Percentiles rank a stretch among this genome's conserved stretches.
Evolutionary conservation across 2,888 invertebrate species (phyloP).

Genomic region (Phengaris arion): DNA sequence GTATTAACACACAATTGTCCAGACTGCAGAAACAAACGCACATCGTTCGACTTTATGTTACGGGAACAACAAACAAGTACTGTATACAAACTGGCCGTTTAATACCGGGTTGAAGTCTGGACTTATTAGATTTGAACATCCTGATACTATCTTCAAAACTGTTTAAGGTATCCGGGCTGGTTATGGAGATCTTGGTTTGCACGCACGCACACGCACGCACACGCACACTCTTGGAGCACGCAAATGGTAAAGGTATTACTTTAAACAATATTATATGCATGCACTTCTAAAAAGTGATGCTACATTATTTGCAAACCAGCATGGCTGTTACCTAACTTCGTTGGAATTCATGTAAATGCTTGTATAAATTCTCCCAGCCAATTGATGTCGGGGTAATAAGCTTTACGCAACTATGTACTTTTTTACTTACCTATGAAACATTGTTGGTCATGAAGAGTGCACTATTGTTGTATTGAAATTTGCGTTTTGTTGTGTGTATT

Average conservation of each 20-base stretch:
- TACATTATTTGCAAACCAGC: background rate
- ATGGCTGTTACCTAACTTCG: too few relatives aligned
- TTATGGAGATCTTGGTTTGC: slow-evolving; percentile 21
- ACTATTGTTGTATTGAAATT: too few relatives aligned
- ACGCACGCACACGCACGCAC: too few relatives aligned
- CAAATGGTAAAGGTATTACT: slow-evolving; percentile 17
- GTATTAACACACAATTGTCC: slow-evolving; percentile 45
- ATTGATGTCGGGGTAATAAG: too few relatives aligned
- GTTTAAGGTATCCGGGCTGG: slow-evolving; percentile 25
- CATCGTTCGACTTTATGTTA: slow-evolving; percentile 41
- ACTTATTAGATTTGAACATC: slow-evolving; percentile 39
- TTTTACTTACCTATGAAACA: too few relatives aligned
- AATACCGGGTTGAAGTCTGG: slow-evolving; percentile 36
- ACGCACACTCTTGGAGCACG: too few relatives aligned
- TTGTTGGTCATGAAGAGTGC: too few relatives aligned
- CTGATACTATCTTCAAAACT: slow-evolving; percentile 31
- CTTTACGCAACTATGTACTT: too few relatives aligned
- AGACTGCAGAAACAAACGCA: slow-evolving; percentile 35
- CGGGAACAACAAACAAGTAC: slow-evolving; percentile 39
- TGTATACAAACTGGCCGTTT: slow-evolving; percentile 40
- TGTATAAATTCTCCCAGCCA: too few relatives aligned
- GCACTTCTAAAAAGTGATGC: background rate
- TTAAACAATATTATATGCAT: background rate
- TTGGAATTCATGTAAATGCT: too few relatives aligned
- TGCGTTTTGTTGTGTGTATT: too few relatives aligned